Conservation (phyloP, 2,888 invertebrate species). For the Heliconius cydno region DNA sequence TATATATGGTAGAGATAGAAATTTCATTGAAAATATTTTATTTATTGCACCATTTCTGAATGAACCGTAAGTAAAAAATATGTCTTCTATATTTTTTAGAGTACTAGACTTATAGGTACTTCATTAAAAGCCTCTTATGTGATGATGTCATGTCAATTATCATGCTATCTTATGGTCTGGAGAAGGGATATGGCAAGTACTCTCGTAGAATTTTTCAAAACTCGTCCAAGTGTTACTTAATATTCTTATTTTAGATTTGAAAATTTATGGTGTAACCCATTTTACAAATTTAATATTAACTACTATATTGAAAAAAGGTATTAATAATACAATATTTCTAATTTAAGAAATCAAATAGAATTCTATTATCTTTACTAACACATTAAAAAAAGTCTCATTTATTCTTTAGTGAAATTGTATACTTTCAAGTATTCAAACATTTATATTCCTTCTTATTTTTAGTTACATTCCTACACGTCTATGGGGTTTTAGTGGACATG, state of each 20-base stretch:
- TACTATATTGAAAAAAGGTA: background rate
- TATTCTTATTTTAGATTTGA: background rate
- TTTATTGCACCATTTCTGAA: conserved; percentile 90
- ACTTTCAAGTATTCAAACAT: background rate
- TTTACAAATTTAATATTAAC: background rate
- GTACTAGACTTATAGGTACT: background rate
- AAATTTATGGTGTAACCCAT: background rate
- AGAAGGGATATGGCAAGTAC: background rate
- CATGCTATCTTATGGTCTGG: conserved; percentile 3
- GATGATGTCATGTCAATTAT: conserved; percentile 66
- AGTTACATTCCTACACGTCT: conserved; percentile 94
- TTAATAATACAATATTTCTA: no score
- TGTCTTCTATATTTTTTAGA: background rate
- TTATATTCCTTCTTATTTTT: conserved; percentile 60
- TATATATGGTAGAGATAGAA: conserved; percentile 89
- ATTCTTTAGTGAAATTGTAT: background rate
- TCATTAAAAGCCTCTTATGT: conserved; percentile 35
- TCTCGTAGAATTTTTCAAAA: background rate
- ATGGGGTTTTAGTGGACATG: conserved; percentile 98
- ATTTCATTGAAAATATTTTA: conserved; percentile 89
- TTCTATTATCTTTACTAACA: background rate
- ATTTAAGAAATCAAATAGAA: background rate
- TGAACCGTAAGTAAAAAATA: conserved; percentile 89
- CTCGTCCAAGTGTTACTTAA: background rate
- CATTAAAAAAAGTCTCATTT: background rate